Conservation (phyloP, 35 echinoderm and acorn worm genomes). For the Eucidaris tribuloides region DNA sequence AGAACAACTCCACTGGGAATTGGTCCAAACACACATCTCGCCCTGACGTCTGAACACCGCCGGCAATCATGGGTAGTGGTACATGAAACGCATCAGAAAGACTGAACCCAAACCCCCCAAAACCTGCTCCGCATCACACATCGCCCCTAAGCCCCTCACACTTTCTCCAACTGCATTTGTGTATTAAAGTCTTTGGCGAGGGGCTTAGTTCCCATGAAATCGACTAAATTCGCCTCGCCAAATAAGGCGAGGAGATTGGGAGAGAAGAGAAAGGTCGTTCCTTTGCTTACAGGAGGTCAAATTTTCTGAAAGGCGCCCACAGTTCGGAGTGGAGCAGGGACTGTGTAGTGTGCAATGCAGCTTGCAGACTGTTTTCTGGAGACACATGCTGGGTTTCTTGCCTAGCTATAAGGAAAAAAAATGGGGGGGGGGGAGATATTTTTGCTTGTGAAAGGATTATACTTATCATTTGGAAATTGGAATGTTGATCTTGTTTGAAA, state of each 20-base stretch:
- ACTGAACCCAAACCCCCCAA: neutral
- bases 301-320: neutral
- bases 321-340: neutral
- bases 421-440: too few relatives aligned
- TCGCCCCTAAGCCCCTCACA: neutral
- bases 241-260: neutral
- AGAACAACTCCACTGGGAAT: too few relatives aligned
- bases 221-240: neutral
- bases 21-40: too few relatives aligned
- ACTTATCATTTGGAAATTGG: too few relatives aligned
- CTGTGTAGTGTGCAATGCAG: constrained; percentile 24
- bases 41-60: too few relatives aligned
- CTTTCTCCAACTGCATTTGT: neutral
- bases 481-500: too few relatives aligned
- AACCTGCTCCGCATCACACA: neutral
- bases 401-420: too few relatives aligned
- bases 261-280: neutral
- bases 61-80: too few relatives aligned
- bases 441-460: too few relatives aligned
- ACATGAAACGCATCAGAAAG: too few relatives aligned
- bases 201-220: neutral
- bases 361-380: too few relatives aligned
- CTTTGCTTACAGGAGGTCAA: neutral
- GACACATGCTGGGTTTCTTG: too few relatives aligned
- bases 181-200: neutral